A percentile compares a stretch with the other conserved stretches of the same genome.
These are phyloP conservation scores for Drepana falcataria DNA, from an alignment of 2,888 invertebrate genomes.

Conservation along the genomic window DNA sequence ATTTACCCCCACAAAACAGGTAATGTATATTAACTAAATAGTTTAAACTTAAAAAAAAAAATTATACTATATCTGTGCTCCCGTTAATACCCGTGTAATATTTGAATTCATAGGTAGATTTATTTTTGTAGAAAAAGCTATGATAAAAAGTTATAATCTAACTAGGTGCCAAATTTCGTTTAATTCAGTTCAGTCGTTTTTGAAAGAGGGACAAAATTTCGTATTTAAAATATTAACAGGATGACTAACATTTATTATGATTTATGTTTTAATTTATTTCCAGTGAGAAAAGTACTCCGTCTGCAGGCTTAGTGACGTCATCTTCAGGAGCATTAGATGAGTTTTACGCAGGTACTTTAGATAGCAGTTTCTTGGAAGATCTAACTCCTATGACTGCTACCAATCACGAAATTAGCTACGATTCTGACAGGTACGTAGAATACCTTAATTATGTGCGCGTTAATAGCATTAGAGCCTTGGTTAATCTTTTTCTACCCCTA, in stretches of 20 bases:
- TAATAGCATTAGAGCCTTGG: neutral
- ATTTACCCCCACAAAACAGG: slow-evolving; percentile 49
- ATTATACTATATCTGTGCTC: no score
- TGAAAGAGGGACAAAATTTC: no score
- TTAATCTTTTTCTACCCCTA: no score
- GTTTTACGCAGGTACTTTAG: slow-evolving; percentile 83
- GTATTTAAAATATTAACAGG: no score
- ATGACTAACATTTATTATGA: no score
- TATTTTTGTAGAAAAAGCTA: neutral
- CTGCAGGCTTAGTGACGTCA: slow-evolving; percentile 55
- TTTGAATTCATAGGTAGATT: neutral
- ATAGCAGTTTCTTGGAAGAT: slow-evolving; percentile 87
- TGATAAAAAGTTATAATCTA: no score
- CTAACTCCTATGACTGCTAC: slow-evolving; percentile 43
- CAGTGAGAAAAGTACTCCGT: slow-evolving; percentile 49
- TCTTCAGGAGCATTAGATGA: slow-evolving; percentile 81
- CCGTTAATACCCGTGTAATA: no score
- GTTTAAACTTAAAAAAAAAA: neutral
- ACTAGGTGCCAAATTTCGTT: no score
- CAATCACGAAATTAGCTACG: slow-evolving; percentile 42
- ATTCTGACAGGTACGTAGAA: slow-evolving; percentile 51
- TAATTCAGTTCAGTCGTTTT: no score
- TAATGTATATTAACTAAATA: slow-evolving; percentile 14
- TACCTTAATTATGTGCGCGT: neutral
- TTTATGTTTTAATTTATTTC: neutral